Conservation (phyloP, 2,797 vertebrate species). For the Champsocephalus gunnari region DNA sequence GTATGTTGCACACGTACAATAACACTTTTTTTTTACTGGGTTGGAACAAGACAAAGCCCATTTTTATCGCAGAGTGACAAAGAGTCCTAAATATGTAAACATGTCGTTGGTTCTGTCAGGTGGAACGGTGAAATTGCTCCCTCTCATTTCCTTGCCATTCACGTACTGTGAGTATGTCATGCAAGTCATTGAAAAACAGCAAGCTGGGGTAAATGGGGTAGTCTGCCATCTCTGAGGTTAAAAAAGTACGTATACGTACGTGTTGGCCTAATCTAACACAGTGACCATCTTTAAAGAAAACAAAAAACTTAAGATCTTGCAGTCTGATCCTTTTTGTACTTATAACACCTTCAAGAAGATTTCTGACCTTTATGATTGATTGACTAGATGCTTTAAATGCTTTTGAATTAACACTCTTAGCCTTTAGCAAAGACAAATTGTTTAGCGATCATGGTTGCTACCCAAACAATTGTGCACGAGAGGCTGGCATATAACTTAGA, state of each 20-base stretch:
- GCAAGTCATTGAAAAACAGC: neutral
- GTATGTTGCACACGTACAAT: neutral
- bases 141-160: neutral
- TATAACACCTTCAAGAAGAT: neutral
- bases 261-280: neutral
- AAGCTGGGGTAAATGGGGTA: neutral
- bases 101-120: neutral
- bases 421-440: neutral
- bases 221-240: neutral
- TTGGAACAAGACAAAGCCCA: neutral
- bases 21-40: neutral
- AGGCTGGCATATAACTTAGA: slow-evolving; percentile 3
- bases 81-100: neutral
- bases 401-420: neutral
- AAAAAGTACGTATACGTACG: neutral
- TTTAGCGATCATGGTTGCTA: neutral
- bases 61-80: neutral
- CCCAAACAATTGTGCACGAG: neutral
- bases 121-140: neutral
- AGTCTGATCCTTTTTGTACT: neutral
- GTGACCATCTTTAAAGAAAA: neutral
- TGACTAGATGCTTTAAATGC: neutral
- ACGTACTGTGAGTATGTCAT: neutral
- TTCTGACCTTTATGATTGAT: slow-evolving; percentile 1
- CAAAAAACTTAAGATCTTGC: no score